A percentile compares a stretch with the other conserved stretches of the same genome.
These are phyloP conservation scores for Acheta domesticus DNA, from an alignment of 2,888 invertebrate genomes.

Conservation along the genomic window DNA sequence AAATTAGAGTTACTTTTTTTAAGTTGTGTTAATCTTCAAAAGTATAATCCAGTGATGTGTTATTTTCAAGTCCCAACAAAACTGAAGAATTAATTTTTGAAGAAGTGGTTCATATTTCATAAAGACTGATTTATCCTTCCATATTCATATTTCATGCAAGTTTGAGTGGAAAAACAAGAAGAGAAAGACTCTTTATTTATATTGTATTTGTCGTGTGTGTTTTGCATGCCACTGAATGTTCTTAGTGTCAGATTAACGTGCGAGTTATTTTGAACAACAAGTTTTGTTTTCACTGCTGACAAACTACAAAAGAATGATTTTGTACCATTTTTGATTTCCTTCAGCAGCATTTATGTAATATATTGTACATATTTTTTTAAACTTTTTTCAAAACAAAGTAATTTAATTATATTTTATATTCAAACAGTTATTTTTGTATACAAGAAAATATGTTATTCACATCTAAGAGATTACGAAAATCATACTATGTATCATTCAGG, in stretches of 20 bases:
- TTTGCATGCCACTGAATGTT: not conserved
- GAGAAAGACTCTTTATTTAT: not conserved
- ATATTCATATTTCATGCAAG: no score
- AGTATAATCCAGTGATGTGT: no score
- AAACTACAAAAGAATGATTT: no score
- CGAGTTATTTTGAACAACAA: not conserved
- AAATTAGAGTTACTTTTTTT: no score
- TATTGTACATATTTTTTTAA: not conserved
- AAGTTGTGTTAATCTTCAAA: no score
- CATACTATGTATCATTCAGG: no score
- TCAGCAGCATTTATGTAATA: not conserved
- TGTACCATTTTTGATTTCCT: not conserved
- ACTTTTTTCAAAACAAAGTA: not conserved
- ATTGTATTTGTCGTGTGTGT: not conserved
- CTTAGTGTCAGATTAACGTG: not conserved
- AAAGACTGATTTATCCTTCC: no score
- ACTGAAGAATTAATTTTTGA: no score
- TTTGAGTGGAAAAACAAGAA: no score
- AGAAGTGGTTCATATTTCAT: no score
- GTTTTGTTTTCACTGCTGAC: no score
- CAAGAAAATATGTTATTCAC: not conserved
- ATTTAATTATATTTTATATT: not conserved
- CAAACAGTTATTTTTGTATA: conserved; percentile 7
- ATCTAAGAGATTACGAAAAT: not conserved
- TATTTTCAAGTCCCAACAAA: no score